Percentiles rank a stretch among this genome's conserved stretches.
Conservation (phyloP, 2,888 invertebrate species). For the Orthosia incerta region DNA sequence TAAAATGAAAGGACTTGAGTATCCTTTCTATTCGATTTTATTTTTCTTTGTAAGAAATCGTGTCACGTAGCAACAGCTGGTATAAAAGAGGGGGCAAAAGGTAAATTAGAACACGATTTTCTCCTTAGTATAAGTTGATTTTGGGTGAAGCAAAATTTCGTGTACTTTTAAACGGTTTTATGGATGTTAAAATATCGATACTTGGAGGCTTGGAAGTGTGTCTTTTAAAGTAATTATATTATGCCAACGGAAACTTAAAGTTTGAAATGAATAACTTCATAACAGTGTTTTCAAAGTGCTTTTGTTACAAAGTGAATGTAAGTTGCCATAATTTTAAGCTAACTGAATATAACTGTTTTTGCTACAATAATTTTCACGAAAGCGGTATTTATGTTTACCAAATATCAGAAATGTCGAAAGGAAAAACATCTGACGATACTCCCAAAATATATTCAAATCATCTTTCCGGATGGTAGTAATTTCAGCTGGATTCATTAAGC, state of each 20-base stretch:
- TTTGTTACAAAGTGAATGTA: slow-evolving; percentile 13
- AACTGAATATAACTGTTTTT: no score
- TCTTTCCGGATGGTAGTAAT: no score
- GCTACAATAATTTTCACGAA: not conserved
- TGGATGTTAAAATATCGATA: slow-evolving; percentile 22
- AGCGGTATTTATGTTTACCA: not conserved
- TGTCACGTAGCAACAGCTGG: slow-evolving; percentile 57
- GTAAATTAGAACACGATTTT: slow-evolving; percentile 63
- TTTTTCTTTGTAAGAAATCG: slow-evolving; percentile 24
- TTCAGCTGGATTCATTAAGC: no score
- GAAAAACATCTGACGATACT: no score
- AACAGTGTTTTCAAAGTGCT: slow-evolving; percentile 17
- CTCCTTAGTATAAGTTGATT: slow-evolving; percentile 47
- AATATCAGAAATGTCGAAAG: not conserved
- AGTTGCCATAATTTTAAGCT: not conserved
- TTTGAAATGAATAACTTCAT: slow-evolving; percentile 1
- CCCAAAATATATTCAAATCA: no score
- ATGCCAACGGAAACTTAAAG: slow-evolving; percentile 1
- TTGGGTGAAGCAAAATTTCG: slow-evolving; percentile 37
- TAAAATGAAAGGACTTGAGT: no score
- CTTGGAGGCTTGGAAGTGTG: slow-evolving; percentile 15
- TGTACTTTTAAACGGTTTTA: slow-evolving; percentile 39
- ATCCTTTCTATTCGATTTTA: not conserved
- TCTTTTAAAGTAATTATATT: slow-evolving; percentile 28
- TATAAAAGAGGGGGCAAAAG: slow-evolving; percentile 32